phyloP scores from a whole-genome alignment of 1,140 invertebrate genomes.

The Periplaneta americana region DNA sequence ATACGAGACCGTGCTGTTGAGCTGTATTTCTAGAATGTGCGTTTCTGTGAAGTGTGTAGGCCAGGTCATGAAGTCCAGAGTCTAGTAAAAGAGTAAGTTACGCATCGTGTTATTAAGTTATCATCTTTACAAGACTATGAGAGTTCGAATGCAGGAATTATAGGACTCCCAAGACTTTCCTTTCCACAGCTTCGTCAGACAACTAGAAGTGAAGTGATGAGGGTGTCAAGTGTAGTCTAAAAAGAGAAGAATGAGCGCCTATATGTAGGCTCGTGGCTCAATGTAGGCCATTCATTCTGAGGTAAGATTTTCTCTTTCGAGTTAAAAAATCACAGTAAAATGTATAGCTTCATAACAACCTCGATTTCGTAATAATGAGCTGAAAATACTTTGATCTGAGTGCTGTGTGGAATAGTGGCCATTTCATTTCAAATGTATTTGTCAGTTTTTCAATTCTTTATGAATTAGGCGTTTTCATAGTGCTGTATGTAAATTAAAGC shows the following conservation, averaged over 20 bases:
- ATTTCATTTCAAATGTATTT: background rate
- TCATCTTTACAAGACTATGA: background rate
- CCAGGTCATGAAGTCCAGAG: background rate
- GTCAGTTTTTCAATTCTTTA: background rate
- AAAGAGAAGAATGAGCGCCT: no score
- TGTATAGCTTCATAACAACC: background rate
- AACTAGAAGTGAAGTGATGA: no score
- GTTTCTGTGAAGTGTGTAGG: background rate
- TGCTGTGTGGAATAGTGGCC: no score
- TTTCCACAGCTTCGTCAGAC: no score
- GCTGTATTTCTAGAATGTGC: background rate
- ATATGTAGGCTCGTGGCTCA: no score
- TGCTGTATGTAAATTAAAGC: background rate
- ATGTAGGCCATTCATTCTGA: background rate
- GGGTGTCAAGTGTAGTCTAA: no score
- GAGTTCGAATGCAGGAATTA: no score
- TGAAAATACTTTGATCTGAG: no score
- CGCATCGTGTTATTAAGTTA: background rate
- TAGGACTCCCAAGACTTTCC: no score
- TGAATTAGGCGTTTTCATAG: background rate
- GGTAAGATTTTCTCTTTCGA: background rate
- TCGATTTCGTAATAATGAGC: background rate
- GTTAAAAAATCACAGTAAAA: background rate
- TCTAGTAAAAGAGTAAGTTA: no score
- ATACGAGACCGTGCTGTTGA: background rate